These are phyloP conservation scores for Sebastes jordani DNA, from an alignment of 2,797 vertebrate genomes.

Conservation along the genomic window DNA sequence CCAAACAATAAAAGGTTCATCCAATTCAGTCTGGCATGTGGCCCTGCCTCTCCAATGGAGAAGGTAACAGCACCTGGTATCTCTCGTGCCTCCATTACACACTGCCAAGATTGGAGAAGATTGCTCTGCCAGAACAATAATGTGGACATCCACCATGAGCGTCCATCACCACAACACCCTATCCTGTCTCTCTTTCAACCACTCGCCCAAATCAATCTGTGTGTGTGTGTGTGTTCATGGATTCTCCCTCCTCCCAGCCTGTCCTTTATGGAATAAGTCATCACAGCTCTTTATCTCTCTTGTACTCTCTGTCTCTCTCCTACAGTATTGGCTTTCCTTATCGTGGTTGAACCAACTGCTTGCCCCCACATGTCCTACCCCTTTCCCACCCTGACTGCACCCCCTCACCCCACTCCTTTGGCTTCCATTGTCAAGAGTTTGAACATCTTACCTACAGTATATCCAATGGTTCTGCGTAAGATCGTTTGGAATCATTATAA, in stretches of 20 bases:
- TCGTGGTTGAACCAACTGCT: slow-evolving; percentile 59
- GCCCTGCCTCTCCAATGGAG: slow-evolving; percentile 65
- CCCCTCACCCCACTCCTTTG: background rate
- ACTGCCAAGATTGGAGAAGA: slow-evolving; percentile 76
- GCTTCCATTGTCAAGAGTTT: background rate
- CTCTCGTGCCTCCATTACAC: slow-evolving; percentile 69
- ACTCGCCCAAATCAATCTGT: slow-evolving; percentile 37
- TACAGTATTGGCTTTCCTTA: slow-evolving; percentile 71
- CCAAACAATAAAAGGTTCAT: slow-evolving; percentile 72
- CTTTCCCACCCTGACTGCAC: background rate
- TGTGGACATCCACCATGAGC: slow-evolving; percentile 71
- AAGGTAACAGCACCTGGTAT: slow-evolving; percentile 72
- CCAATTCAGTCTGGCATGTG: slow-evolving; percentile 72
- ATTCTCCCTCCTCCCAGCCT: slow-evolving; percentile 20
- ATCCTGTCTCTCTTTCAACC: slow-evolving; percentile 43
- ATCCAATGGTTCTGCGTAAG: background rate
- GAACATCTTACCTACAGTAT: background rate
- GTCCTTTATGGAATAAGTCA: slow-evolving; percentile 72
- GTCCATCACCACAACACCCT: slow-evolving; percentile 44
- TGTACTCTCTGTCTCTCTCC: slow-evolving; percentile 32
- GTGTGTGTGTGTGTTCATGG: slow-evolving; percentile 30
- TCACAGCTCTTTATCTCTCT: slow-evolving; percentile 75
- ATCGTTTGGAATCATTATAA: background rate
- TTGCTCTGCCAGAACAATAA: slow-evolving; percentile 79
- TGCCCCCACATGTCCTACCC: background rate